phyloP scores from a whole-genome alignment of 1,140 invertebrate species.

The Drosophila punjabiensis region DNA sequence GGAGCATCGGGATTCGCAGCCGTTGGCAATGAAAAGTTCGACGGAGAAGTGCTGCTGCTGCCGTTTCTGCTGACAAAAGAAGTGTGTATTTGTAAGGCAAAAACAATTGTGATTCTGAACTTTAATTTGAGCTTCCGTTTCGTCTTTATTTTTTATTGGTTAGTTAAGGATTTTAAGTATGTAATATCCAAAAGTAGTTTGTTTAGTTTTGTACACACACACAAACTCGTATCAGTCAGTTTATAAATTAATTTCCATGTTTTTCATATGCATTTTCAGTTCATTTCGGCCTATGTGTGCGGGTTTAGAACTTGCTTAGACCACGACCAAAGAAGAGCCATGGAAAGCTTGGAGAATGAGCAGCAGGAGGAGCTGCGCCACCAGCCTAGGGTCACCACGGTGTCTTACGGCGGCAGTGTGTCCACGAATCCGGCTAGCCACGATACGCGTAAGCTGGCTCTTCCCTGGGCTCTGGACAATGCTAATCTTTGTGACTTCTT shows the following conservation, averaged over 20 bases:
- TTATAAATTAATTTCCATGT: background rate
- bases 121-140: slow-evolving; percentile 18
- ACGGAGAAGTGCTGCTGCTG: slow-evolving; percentile 10
- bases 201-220: slow-evolving; percentile 3
- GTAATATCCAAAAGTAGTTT: background rate
- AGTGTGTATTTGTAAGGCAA: slow-evolving; percentile 34
- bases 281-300: slow-evolving; percentile 24
- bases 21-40: slow-evolving; percentile 13
- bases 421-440: slow-evolving; percentile 26
- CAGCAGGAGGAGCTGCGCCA: slow-evolving; percentile 73
- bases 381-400: slow-evolving; percentile 41
- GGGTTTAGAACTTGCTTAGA: background rate
- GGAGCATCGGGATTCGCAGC: background rate
- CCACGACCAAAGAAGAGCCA: slow-evolving; percentile 1
- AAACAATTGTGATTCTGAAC: slow-evolving; percentile 8
- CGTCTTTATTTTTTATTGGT: background rate
- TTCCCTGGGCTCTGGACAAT: background rate
- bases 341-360: slow-evolving; percentile 67
- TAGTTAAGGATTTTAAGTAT: background rate
- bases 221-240: slow-evolving; percentile 10
- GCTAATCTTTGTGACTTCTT: background rate
- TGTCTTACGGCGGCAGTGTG: slow-evolving; percentile 48
- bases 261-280: slow-evolving; percentile 21
- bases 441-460: slow-evolving; percentile 52
- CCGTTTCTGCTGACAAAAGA: slow-evolving; percentile 30